Percentiles rank a stretch among this genome's conserved stretches.
These are phyloP conservation scores for Cichlasoma orientale DNA, from an alignment of 2,797 vertebrate genomes.

Conservation along the genomic window DNA sequence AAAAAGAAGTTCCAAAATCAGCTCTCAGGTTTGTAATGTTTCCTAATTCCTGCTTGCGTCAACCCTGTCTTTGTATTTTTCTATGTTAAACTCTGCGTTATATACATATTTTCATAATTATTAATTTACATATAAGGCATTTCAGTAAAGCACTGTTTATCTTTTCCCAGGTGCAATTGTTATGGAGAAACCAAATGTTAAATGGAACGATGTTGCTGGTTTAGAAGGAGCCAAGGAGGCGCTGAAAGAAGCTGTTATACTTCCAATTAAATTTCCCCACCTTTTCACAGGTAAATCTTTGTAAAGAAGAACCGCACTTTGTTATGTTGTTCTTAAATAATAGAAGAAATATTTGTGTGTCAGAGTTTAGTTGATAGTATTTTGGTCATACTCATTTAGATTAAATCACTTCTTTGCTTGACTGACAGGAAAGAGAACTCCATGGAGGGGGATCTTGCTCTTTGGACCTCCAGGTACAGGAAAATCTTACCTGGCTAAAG, in stretches of 20 bases:
- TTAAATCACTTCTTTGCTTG: constrained; percentile 14
- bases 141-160: not conserved
- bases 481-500: constrained; percentile 99
- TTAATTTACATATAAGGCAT: not conserved
- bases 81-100: not conserved
- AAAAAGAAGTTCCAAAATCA: constrained; percentile 99
- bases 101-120: not conserved
- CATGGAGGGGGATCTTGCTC: constrained; percentile 96
- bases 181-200: constrained; percentile 96
- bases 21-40: constrained; percentile 87
- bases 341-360: not conserved
- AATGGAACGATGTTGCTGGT: constrained; percentile 96
- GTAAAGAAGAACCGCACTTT: not conserved
- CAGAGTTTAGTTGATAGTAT: not conserved
- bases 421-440: constrained; percentile 92
- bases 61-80: not conserved
- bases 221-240: constrained; percentile 98
- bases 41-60: not conserved
- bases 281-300: constrained; percentile 92
- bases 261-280: constrained; percentile 99
- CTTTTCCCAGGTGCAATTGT: constrained; percentile 89
- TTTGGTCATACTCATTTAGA: not conserved
- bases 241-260: constrained; percentile 97
- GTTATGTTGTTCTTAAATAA: not conserved
- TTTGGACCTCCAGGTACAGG: constrained; percentile 98